phyloP scores from a whole-genome alignment of 2,797 vertebrate species.

The Anguilla obscura region DNA sequence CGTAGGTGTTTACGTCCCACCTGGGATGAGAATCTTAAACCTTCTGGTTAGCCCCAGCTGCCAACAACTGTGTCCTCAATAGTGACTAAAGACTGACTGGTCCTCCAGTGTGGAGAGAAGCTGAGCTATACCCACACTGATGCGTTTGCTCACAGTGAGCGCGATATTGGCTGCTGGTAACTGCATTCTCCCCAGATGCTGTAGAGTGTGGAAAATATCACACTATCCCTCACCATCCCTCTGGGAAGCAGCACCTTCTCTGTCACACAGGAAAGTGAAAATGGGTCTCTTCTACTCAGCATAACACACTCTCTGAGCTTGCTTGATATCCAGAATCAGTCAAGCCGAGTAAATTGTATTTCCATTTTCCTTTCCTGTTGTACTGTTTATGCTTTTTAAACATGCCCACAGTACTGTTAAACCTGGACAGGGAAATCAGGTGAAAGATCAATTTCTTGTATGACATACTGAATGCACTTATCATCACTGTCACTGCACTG shows the following conservation, averaged over 20 bases:
- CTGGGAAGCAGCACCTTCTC: background rate
- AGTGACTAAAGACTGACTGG: background rate
- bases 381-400: background rate
- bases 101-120: background rate
- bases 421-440: background rate
- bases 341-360: background rate
- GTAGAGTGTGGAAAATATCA: background rate
- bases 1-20: background rate
- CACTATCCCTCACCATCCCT: background rate
- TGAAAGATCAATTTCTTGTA: background rate
- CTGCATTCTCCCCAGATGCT: background rate
- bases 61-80: background rate
- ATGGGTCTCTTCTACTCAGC: background rate
- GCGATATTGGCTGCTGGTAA: background rate
- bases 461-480: background rate
- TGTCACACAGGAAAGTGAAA: background rate
- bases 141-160: background rate
- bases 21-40: background rate
- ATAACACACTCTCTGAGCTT: background rate
- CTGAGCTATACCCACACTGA: background rate
- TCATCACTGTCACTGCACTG: background rate
- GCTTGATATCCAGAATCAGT: background rate
- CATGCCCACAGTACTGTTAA: background rate
- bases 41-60: background rate
- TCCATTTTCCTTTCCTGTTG: background rate